Evolutionary conservation across 2,888 invertebrate species (phyloP), one percentile per base, ranked within the genome.

Genomic region (Eilema griseolum): DNA sequence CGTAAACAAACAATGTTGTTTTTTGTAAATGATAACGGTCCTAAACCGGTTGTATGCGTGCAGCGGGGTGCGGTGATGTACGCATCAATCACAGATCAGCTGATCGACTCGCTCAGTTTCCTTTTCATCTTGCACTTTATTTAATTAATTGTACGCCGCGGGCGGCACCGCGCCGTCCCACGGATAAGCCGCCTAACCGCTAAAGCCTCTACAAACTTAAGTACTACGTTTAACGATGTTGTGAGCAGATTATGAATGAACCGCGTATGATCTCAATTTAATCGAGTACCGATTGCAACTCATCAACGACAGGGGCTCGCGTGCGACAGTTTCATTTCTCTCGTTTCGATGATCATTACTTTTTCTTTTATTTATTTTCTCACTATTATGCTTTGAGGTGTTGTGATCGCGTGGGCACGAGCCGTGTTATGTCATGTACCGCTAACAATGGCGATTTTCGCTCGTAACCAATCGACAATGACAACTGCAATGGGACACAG

Each of bases 51-150:
- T 91, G 73, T 79, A 84, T 81, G 87, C 85, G 87, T 86, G 85
- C 83, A 83, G 85, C 77, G 83, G 85, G 85, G 83, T 86, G 85
- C 83, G 85, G 81, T 84, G 83, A 80, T 82, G 85, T 85, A 85
- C 85, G 86, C 89, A 93, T 93, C 92, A 90, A 92, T 92, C 92
- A 90, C 86, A 83, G 86, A 93, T 92, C 94, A 95, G 94, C 94
- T 94, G 94, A 92, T 93, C 89, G 90, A 78, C 80, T 80, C 85
- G 86, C 86, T 73, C 85, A 87, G 88, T 92, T 93, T 92, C 92
- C 91, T 91, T 92, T 93, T 93, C 93, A 92, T 92, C 92, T 90
- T 89, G 88, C 89, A 89, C 88, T 92, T 90, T 82, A 89, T 90
- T 89, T 91, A 93, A 94, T 94, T 93, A 94, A 93, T 92, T 85